Conservation (phyloP, 2,113 vertebrate species). For the Xyliphius kryptos region DNA sequence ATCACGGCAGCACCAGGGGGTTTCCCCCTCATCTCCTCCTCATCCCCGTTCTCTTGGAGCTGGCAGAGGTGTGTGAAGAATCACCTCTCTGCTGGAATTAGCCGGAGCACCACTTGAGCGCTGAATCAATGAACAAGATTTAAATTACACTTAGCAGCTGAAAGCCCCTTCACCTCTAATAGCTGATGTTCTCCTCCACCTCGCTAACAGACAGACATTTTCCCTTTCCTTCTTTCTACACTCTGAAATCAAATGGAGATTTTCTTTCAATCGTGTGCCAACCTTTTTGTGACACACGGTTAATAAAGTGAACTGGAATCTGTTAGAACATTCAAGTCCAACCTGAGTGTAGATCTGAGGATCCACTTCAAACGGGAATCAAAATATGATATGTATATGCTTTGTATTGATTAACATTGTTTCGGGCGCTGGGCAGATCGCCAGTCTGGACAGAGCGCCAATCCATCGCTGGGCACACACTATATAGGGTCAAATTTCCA, state of each 20-base stretch:
- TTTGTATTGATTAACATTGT: too few relatives aligned
- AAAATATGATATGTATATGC: too few relatives aligned
- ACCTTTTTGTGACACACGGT: not conserved
- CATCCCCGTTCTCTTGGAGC: not conserved
- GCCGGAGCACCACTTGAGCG: constrained; percentile 44
- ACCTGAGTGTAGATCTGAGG: too few relatives aligned
- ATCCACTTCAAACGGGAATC: too few relatives aligned
- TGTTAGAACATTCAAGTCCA: not conserved
- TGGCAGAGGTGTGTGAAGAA: constrained; percentile 27
- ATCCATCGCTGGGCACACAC: too few relatives aligned
- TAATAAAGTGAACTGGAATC: not conserved
- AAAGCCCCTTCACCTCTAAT: constrained; percentile 44
- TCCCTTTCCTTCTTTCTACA: constrained; percentile 1
- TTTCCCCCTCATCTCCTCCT: too few relatives aligned
- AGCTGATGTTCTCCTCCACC: constrained; percentile 43
- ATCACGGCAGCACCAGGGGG: not conserved
- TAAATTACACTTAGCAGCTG: constrained; percentile 47
- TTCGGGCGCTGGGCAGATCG: too few relatives aligned
- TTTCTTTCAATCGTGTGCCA: not conserved
- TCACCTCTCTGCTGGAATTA: constrained; percentile 46
- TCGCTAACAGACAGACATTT: constrained; percentile 2
- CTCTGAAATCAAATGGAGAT: not conserved
- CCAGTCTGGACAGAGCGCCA: too few relatives aligned
- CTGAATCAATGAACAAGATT: constrained; percentile 52
- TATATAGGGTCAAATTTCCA: too few relatives aligned